Conservation (phyloP, 2,113 vertebrate genomes). For the Peromyscus leucopus region DNA sequence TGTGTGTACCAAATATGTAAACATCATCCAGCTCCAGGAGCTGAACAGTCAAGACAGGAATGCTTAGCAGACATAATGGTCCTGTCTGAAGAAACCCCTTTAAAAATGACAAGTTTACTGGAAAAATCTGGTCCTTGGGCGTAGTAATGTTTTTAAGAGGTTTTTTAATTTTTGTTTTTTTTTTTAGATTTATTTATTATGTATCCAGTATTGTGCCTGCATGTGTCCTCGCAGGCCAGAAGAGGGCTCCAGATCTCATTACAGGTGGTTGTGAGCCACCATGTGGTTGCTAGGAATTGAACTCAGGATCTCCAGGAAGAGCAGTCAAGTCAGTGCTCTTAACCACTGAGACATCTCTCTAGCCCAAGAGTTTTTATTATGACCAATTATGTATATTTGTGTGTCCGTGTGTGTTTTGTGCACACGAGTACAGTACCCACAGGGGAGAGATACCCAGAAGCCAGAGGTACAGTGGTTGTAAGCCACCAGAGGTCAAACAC, state of each 20-base stretch:
- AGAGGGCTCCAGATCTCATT: too few species aligned
- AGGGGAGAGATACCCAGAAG: not conserved
- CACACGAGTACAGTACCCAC: not conserved
- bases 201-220: too few species aligned
- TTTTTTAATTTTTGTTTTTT: too few species aligned
- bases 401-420: not conserved
- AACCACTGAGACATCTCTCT: too few species aligned
- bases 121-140: not conserved
- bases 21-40: not conserved
- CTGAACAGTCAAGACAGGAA: not conserved
- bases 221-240: too few species aligned
- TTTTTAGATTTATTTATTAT: too few species aligned
- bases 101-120: not conserved
- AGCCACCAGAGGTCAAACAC: not conserved
- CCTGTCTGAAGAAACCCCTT: not conserved
- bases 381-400: not conserved
- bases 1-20: not conserved
- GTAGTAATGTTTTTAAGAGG: not conserved
- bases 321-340: too few species aligned
- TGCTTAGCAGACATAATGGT: not conserved
- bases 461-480: not conserved
- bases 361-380: not conserved
- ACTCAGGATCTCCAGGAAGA: too few species aligned
- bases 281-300: too few species aligned
- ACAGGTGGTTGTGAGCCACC: too few species aligned